Conservation (phyloP, 2,113 vertebrate species). For the Potamarius usumacintae region DNA sequence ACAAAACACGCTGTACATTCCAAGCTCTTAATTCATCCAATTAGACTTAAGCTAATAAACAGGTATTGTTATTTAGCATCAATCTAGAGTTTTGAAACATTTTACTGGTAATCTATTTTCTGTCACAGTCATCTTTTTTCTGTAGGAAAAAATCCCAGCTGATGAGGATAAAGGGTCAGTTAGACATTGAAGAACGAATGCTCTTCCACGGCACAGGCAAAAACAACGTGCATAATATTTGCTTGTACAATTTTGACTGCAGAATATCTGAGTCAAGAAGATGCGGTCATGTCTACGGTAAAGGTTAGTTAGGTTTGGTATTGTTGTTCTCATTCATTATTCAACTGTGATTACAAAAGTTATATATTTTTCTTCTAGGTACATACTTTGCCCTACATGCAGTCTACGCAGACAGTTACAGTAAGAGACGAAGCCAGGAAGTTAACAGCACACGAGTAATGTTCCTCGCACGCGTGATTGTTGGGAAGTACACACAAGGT, state of each 20-base stretch:
- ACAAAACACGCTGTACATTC: not conserved
- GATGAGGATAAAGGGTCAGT: constrained; percentile 73
- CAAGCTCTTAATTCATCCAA: not conserved
- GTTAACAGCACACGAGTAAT: constrained; percentile 65
- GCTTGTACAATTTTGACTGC: constrained; percentile 87
- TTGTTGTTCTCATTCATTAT: not conserved
- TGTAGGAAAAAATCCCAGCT: constrained; percentile 84
- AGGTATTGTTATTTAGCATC: not conserved
- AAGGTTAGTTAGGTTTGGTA: constrained; percentile 71
- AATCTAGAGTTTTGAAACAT: not conserved
- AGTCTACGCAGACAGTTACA: constrained; percentile 74
- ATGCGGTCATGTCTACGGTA: constrained; percentile 70
- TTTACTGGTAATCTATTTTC: not conserved
- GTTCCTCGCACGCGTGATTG: constrained; percentile 82
- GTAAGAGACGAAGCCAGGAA: not conserved
- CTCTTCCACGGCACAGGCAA: constrained; percentile 84
- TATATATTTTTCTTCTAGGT: constrained; percentile 67
- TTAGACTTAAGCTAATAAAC: not conserved
- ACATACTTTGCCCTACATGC: constrained; percentile 85
- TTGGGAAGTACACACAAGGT: constrained; percentile 77
- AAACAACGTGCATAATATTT: constrained; percentile 82
- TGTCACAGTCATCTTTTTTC: not conserved
- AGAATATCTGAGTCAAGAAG: constrained; percentile 70
- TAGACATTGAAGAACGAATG: constrained; percentile 75
- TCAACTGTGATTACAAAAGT: not conserved